Evolutionary conservation across 2,797 vertebrate genomes (phyloP), one percentile per base, ranked within the genome.

Genomic region (Avahi laniger): DNA sequence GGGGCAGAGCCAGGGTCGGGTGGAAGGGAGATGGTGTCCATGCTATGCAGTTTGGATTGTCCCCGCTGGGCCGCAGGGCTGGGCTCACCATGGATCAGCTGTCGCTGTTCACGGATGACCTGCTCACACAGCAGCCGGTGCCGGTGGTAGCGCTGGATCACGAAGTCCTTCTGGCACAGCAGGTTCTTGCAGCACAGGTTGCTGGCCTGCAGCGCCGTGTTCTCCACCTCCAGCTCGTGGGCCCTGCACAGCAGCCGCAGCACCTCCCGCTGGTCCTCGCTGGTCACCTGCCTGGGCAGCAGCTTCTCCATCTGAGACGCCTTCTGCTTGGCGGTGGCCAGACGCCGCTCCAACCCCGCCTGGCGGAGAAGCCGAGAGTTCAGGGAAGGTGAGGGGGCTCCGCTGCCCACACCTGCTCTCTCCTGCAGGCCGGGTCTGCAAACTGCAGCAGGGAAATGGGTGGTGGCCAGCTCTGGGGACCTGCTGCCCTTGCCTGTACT

Each of bases 191-290:
- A 93, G 96, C 92, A 88, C 69, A 98, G 70, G 17, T 83, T 59
- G 26, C 65, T 35, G 1, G 97, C 98, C 96, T 98, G 97, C 89
- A 98, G 96, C 75, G 98, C 98, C 0, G 97, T 97, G 83, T 98
- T 98, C 96, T 98, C 97, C 93, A 98, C 95, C 94, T 99, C 98
- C 93, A 98, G 97, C 94, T 99, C 94, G 0, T 98, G 98, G 1
- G 97, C 97, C 57, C 95, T 96, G 94, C 98, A 98, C 38, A 98
- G 98, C 41, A 98, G 97, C 59, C 92, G 96, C 70, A 98, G 97
- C 50, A 98, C 98, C 93, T 99, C 98, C 84, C 95, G 92, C 95
- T 99, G 98, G 88, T 98, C 98, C 94, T 98, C 94, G 12, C 91
- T 97, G 89, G 94, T 78, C 26, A 96, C 97, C 82, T 97, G 93